Percentiles rank a stretch among this genome's conserved stretches.
phyloP scores from a whole-genome alignment of 2,797 vertebrate species.

The Rhabdophis nuchalis region DNA sequence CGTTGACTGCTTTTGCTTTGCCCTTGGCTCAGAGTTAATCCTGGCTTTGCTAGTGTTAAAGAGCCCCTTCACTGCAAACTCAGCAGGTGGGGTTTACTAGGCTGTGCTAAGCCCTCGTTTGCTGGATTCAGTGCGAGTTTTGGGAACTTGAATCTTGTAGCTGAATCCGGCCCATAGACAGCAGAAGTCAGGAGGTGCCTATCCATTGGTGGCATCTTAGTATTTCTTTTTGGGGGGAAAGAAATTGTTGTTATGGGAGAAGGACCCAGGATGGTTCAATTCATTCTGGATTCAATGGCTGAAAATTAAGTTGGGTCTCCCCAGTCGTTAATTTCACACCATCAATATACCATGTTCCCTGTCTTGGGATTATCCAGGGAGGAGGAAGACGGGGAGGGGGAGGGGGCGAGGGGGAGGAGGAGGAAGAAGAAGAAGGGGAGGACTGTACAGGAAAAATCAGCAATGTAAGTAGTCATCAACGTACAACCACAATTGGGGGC shows the following conservation, averaged over 20 bases:
- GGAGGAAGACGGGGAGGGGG: too few species aligned
- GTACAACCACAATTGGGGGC: too few species aligned
- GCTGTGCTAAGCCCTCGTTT: background rate
- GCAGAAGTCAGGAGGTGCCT: background rate
- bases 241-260: background rate
- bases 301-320: background rate
- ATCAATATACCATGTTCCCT: background rate
- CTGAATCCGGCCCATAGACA: background rate
- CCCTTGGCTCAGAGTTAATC: background rate
- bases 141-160: background rate
- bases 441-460: background rate
- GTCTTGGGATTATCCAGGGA: background rate
- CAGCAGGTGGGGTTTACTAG: background rate
- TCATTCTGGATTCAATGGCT: background rate
- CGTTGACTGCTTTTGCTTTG: background rate
- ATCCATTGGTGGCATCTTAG: background rate
- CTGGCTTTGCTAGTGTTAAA: background rate
- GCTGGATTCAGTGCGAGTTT: background rate
- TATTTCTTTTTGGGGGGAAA: background rate
- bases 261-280: background rate
- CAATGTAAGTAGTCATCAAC: background rate
- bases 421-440: too few species aligned
- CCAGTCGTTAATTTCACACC: background rate
- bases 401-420: background rate
- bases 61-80: background rate